Evolutionary conservation across 64 coral and sea anemone species (phyloP).

Genomic region (Porites lutea): DNA sequence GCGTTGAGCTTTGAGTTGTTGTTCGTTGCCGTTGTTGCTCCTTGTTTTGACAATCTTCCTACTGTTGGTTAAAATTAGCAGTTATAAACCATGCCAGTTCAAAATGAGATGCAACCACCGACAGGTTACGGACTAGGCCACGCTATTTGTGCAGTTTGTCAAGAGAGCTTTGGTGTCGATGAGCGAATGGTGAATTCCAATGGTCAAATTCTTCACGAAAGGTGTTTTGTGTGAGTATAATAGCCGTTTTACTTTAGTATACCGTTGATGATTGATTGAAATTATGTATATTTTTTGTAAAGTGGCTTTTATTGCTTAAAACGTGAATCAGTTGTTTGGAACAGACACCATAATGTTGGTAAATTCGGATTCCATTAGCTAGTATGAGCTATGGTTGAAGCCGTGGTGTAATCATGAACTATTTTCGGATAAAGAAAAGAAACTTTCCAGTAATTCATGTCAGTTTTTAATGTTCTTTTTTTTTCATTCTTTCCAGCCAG

Average conservation of each 20-base stretch:
- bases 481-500: too few species aligned
- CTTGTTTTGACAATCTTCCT: not conserved
- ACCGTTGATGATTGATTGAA: not conserved
- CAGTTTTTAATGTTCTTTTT: too few species aligned
- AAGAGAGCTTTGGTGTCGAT: conserved; percentile 93
- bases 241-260: not conserved
- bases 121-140: conserved; percentile 82
- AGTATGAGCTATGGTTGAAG: too few species aligned
- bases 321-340: not conserved
- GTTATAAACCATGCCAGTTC: conserved; percentile 73
- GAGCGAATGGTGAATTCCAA: conserved; percentile 99
- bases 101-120: conserved; percentile 66
- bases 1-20: not conserved
- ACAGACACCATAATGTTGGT: not conserved
- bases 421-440: too few species aligned
- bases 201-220: conserved; percentile 98
- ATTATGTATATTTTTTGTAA: not conserved
- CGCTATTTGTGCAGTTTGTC: conserved; percentile 93
- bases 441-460: too few species aligned
- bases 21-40: not conserved
- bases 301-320: not conserved
- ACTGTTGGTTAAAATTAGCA: not conserved
- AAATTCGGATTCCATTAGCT: too few species aligned
- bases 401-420: too few species aligned
- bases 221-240: conserved; percentile 97